These are phyloP conservation scores for Crotalus horridus DNA, from an alignment of 2,113 vertebrate species.

Conservation along the genomic window DNA sequence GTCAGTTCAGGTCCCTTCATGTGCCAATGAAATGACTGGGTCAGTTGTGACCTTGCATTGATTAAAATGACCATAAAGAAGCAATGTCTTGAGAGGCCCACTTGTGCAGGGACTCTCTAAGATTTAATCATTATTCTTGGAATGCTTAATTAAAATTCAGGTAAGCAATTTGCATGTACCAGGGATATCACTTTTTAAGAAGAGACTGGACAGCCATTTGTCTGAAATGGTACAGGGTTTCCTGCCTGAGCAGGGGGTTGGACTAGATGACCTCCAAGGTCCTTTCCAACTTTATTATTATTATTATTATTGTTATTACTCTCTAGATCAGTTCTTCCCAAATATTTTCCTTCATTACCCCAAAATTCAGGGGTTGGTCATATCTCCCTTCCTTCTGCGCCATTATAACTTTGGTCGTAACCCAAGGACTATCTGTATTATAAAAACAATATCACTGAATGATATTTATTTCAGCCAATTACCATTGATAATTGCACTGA, in stretches of 20 bases:
- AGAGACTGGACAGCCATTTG: too few species aligned
- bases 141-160: not conserved
- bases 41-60: not conserved
- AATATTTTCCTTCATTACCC: not conserved
- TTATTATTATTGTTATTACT: too few species aligned
- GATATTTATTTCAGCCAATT: not conserved
- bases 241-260: too few species aligned
- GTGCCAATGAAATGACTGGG: not conserved
- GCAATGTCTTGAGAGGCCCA: not conserved
- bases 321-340: not conserved
- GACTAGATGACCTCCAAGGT: too few species aligned
- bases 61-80: not conserved
- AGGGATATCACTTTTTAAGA: not conserved
- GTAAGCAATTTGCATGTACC: not conserved
- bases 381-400: not conserved
- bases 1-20: not conserved
- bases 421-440: not conserved
- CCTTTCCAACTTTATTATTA: too few species aligned
- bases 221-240: too few species aligned
- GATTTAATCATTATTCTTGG: not conserved
- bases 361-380: not conserved
- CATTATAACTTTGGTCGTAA: not conserved
- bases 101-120: not conserved
- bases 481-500: not conserved
- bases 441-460: not conserved